phyloP scores from a whole-genome alignment of 2,888 invertebrate species.

The Xestoiulus laeticollis region DNA sequence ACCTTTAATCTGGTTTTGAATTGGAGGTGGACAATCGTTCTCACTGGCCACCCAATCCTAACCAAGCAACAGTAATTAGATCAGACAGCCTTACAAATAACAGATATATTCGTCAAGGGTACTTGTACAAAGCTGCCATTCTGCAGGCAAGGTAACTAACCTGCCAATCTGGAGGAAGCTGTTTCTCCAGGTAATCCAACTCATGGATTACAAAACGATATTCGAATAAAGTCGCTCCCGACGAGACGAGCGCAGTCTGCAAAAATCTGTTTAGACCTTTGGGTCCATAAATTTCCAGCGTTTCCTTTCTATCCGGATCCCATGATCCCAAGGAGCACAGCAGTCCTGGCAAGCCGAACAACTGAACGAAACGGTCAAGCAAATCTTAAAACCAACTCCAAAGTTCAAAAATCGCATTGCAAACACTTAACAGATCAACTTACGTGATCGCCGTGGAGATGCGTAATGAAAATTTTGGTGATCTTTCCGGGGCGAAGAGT shows the following conservation, averaged over 20 bases:
- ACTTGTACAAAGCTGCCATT: too few relatives aligned
- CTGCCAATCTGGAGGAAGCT: background rate
- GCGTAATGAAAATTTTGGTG: constrained; percentile 65
- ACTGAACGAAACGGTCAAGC: constrained; percentile 58
- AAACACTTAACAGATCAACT: constrained; percentile 55
- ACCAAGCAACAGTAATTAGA: background rate
- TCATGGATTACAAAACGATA: background rate
- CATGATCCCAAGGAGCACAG: constrained; percentile 64
- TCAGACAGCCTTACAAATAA: too few relatives aligned
- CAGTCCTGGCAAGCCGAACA: constrained; percentile 66
- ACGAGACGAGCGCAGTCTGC: constrained; percentile 61
- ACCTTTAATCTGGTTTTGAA: background rate
- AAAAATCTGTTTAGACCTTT: constrained; percentile 63
- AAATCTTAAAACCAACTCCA: background rate
- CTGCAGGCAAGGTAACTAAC: background rate
- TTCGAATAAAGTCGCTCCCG: constrained; percentile 55
- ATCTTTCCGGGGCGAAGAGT: constrained; percentile 62
- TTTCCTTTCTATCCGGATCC: constrained; percentile 58
- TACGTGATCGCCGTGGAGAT: constrained; percentile 67
- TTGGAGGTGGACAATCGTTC: background rate
- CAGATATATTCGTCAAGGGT: too few relatives aligned
- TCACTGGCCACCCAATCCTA: background rate
- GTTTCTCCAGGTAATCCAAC: background rate
- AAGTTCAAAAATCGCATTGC: background rate
- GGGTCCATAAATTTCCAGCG: constrained; percentile 65